Percentiles rank a stretch among this genome's conserved stretches.
Conservation (phyloP, 2,797 vertebrate genomes). For the Anniella stebbinsi region DNA sequence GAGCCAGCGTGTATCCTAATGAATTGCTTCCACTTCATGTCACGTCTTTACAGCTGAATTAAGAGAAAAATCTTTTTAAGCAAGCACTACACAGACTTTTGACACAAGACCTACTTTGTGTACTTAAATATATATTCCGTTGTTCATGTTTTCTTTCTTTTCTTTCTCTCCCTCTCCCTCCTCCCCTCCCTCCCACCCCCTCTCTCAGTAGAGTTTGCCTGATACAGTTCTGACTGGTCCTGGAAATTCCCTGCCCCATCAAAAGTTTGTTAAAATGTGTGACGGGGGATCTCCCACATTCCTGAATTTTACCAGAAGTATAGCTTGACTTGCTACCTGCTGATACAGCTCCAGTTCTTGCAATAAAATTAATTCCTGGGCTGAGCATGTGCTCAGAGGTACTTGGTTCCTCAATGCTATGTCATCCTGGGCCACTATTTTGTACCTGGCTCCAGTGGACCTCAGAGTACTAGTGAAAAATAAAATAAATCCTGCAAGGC, state of each 20-base stretch:
- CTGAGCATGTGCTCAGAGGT: too few relatives aligned
- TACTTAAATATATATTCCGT: neutral
- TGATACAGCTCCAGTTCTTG: too few relatives aligned
- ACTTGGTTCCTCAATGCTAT: too few relatives aligned
- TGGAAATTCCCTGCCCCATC: neutral
- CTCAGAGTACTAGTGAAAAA: too few relatives aligned
- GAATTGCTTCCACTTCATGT: slow-evolving; percentile 62
- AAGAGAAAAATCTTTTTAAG: slow-evolving; percentile 68
- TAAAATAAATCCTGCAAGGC: too few relatives aligned
- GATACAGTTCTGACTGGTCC: neutral
- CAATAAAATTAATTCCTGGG: too few relatives aligned
- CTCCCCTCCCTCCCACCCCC: too few relatives aligned
- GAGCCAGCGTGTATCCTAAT: slow-evolving; percentile 45
- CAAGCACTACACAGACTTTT: slow-evolving; percentile 45
- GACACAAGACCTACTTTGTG: neutral
- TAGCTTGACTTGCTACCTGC: neutral
- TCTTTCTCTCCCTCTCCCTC: neutral
- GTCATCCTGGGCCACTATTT: too few relatives aligned
- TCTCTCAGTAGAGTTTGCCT: neutral
- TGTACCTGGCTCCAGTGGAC: too few relatives aligned
- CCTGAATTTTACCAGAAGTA: neutral
- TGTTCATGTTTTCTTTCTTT: neutral
- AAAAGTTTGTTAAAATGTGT: neutral
- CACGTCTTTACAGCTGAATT: slow-evolving; percentile 66
- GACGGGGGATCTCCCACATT: neutral